Conservation (phyloP, 1,140 invertebrate species). For the Brachionus angularis region DNA sequence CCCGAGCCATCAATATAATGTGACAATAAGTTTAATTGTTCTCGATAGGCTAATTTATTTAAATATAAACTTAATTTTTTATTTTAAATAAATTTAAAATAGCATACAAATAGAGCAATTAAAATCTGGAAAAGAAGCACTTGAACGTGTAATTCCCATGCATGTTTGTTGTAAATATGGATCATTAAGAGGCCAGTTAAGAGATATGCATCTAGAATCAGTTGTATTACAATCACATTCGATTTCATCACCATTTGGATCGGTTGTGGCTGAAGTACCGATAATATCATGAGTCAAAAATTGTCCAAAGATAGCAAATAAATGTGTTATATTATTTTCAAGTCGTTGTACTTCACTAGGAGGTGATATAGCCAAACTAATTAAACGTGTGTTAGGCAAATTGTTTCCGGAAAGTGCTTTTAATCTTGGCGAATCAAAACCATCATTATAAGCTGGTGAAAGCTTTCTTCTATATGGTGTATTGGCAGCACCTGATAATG, state of each 20-base stretch:
- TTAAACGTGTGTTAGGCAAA: slow-evolving; percentile 3
- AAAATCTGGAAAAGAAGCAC: slow-evolving; percentile 1
- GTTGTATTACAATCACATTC: slow-evolving; percentile 11
- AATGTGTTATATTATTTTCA: neutral
- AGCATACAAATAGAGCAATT: neutral
- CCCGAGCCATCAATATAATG: slow-evolving; percentile 76
- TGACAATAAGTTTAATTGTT: slow-evolving; percentile 74
- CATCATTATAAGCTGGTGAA: slow-evolving; percentile 68
- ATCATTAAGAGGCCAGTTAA: neutral
- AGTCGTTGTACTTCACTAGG: neutral
- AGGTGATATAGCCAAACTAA: slow-evolving; percentile 1
- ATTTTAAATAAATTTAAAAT: neutral
- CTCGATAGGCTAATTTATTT: slow-evolving; percentile 46
- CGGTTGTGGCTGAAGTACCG: slow-evolving; percentile 45
- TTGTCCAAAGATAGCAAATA: slow-evolving; percentile 65
- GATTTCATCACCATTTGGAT: neutral
- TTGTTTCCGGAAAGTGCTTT: slow-evolving; percentile 6
- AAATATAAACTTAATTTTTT: neutral
- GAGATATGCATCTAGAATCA: neutral
- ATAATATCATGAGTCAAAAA: slow-evolving; percentile 61
- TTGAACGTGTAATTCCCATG: slow-evolving; percentile 4
- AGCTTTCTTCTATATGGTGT: slow-evolving; percentile 71
- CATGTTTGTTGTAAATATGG: neutral
- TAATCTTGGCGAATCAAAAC: neutral
- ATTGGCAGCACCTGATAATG: slow-evolving; percentile 69